Evolutionary conservation across 2,113 vertebrate genomes (phyloP).

Genomic region (Pseudopipra pipra): DNA sequence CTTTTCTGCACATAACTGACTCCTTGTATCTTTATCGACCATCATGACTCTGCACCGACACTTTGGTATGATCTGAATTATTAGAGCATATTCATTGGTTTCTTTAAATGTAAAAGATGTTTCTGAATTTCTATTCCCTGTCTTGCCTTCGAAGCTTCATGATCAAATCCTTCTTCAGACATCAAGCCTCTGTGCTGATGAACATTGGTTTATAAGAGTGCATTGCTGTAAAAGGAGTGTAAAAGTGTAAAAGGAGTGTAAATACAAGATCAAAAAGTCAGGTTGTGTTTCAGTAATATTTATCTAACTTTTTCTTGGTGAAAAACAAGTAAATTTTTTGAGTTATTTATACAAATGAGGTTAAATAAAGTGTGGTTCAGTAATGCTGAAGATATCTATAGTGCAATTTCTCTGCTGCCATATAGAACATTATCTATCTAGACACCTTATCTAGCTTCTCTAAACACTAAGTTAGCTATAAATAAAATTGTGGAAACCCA

Average conservation of each 20-base stretch:
- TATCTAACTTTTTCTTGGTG: constrained; percentile 45
- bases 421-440: background rate
- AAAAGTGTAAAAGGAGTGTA: constrained; percentile 41
- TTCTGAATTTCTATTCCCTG: background rate
- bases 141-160: constrained; percentile 9
- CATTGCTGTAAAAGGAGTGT: background rate
- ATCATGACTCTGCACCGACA: too few relatives aligned
- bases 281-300: constrained; percentile 51
- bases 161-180: constrained; percentile 37
- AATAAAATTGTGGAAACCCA: constrained; percentile 18
- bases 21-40: too few relatives aligned
- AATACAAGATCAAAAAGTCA: constrained; percentile 55
- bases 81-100: background rate
- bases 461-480: constrained; percentile 12
- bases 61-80: background rate
- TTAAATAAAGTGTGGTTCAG: constrained; percentile 27
- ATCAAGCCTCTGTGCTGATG: background rate
- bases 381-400: constrained; percentile 26
- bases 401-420: background rate
- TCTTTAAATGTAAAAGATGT: background rate
- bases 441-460: constrained; percentile 15
- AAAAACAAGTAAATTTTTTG: constrained; percentile 52
- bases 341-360: constrained; percentile 55
- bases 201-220: background rate
- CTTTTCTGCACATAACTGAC: too few relatives aligned